Evolutionary conservation across 2,888 invertebrate genomes (phyloP), one percentile per base, ranked within the genome.

Genomic region (Pollenia labialis): DNA sequence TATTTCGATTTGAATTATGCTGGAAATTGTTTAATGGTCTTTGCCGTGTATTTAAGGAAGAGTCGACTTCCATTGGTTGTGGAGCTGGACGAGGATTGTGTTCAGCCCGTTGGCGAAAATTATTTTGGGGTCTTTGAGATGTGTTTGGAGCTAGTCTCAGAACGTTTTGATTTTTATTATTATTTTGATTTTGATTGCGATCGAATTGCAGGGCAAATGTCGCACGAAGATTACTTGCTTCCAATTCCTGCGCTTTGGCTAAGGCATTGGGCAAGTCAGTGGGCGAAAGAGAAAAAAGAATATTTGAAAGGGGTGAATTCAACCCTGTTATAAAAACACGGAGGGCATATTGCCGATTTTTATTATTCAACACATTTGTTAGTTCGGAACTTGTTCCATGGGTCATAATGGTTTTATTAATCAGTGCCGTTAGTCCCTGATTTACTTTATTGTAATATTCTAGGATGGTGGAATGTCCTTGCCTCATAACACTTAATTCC

Each of bases 401-500:
- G 11, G 42, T 42, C 62, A 62, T 62, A 42, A 62, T 81, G 23
- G 10, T 56, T 62, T 12, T 62, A 14, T 62, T 62, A 16, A n/a
- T 62, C 62, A 32, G 32, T 32, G 32, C 32, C 32, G 32, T 32
- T 32, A 32, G 32, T 23, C 32, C 52, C 18, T 79, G 66, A 44
- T 79, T 58, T 14, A 79, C 58, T 44, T 56, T n/a, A n/a, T 79
- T 79, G 56, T 69, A 80, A 18, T 80, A 80, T 62, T 62, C 62
- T 16, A 62, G 23, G 12, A 72, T 52, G n/a, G 54, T 54, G n/a
- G 16, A n/a, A 12, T 40, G 32, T 42, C 85, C 82, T 64, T 87
- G 82, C 46, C 72, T 62, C 62, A 85, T 50, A 14, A 87, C 46
- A 54, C 82, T 76, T n/a, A 85, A 16, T 66, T 85, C 80, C 23